A percentile compares a stretch with the other conserved stretches of the same genome.
phyloP scores from a whole-genome alignment of 2,797 vertebrate species.

The Iguana delicatissima region DNA sequence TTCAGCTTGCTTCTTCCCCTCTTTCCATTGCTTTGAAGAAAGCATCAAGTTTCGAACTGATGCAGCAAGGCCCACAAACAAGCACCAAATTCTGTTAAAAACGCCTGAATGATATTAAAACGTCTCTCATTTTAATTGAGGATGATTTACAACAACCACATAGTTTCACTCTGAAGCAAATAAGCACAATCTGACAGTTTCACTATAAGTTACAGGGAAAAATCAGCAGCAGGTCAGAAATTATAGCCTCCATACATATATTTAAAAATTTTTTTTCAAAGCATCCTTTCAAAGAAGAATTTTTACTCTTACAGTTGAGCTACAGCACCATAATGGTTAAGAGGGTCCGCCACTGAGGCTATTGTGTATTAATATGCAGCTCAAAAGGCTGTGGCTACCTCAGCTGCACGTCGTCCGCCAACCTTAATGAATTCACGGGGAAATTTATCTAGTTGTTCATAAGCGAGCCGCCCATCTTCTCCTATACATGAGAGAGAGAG shows the following conservation, averaged over 20 bases:
- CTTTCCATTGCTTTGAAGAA: conserved; percentile 16
- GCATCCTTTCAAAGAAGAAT: conserved; percentile 31
- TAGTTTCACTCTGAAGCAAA: conserved; percentile 34
- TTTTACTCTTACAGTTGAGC: conserved; percentile 18
- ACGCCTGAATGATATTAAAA: conserved; percentile 56
- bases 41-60: conserved; percentile 43
- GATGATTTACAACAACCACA: conserved; percentile 47
- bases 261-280: conserved; percentile 31
- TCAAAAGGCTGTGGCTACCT: conserved; percentile 93
- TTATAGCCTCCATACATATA: conserved; percentile 24
- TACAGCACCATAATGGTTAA: conserved; percentile 54
- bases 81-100: conserved; percentile 45
- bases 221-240: conserved; percentile 41
- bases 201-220: conserved; percentile 54
- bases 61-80: conserved; percentile 55
- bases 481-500: conserved; percentile 77
- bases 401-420: conserved; percentile 84
- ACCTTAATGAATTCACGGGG: conserved; percentile 87
- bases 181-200: conserved; percentile 37
- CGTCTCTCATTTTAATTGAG: conserved; percentile 39
- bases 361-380: conserved; percentile 29
- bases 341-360: conserved; percentile 2
- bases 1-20: neutral
- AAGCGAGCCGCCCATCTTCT: conserved; percentile 93
- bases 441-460: conserved; percentile 92